Percentiles rank a stretch among this genome's conserved stretches.
Evolutionary conservation across 2,797 vertebrate species (phyloP).

Genomic region (Tolypeutes matacus): DNA sequence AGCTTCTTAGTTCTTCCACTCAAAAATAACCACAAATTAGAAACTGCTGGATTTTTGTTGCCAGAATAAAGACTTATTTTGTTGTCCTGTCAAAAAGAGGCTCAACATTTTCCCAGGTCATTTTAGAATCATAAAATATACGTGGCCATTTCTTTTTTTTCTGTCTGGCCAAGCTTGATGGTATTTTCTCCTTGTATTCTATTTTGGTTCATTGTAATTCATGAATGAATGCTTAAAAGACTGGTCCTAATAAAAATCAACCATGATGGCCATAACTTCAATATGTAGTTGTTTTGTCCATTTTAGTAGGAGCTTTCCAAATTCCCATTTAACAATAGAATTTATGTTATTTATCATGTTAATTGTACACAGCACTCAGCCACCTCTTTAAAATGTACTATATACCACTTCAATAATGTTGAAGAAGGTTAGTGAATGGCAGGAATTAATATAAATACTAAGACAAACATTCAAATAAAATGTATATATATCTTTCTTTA

Average conservation of each 20-base stretch:
- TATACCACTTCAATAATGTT: not conserved
- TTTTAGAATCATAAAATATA: not conserved
- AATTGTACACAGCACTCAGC: not conserved
- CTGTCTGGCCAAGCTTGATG: not conserved
- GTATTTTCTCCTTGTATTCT: not conserved
- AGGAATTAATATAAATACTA: not conserved
- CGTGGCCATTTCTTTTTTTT: not conserved
- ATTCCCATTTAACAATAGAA: not conserved
- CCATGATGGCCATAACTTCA: not conserved
- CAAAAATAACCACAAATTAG: conserved; percentile 70
- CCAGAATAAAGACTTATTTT: conserved; percentile 9
- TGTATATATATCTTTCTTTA: not conserved
- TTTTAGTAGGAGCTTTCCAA: conserved; percentile 4
- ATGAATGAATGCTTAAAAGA: conserved; percentile 45
- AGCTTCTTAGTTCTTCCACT: conserved; percentile 62
- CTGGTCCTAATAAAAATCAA: not conserved
- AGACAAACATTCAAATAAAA: not conserved
- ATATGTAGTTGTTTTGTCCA: not conserved
- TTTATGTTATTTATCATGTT: not conserved
- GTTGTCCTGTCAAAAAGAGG: not conserved
- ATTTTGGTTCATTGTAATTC: not conserved
- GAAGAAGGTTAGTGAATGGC: not conserved
- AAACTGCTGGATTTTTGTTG: conserved; percentile 22
- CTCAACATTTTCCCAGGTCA: conserved; percentile 1
- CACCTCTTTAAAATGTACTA: not conserved